Percentiles rank a stretch among this genome's conserved stretches.
Evolutionary conservation across 2,888 invertebrate species (phyloP).

Genomic region (Punctoribates punctum): DNA sequence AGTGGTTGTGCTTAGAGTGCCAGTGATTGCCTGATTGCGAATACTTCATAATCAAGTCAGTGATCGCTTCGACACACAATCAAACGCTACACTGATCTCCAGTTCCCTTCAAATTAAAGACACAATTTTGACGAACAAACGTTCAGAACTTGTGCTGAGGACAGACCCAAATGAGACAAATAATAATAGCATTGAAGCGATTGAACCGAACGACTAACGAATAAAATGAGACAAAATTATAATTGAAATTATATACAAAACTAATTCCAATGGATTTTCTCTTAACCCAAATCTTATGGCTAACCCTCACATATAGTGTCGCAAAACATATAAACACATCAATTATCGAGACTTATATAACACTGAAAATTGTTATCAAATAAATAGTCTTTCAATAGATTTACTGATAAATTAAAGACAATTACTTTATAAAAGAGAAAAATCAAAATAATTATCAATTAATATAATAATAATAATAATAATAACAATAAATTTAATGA

Average conservation of each 20-base stretch:
- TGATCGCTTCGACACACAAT: slow-evolving; percentile 31
- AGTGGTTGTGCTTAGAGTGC: background rate
- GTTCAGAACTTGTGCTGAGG: background rate
- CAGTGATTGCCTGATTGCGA: slow-evolving; percentile 34
- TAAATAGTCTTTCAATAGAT: background rate
- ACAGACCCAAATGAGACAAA: background rate
- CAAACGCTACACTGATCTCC: slow-evolving; percentile 36
- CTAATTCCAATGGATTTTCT: too few species aligned
- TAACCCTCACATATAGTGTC: too few species aligned
- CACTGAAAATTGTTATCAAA: too few species aligned
- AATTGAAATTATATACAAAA: too few species aligned
- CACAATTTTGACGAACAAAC: slow-evolving; percentile 1
- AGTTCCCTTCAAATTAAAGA: slow-evolving; percentile 26
- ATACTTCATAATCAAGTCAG: slow-evolving; percentile 35
- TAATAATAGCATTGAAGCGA: background rate
- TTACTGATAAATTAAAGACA: background rate
- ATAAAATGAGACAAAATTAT: too few species aligned
- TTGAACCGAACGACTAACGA: background rate
- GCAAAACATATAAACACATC: too few species aligned
- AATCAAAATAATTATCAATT: background rate
- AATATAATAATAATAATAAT: background rate
- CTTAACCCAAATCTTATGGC: too few species aligned
- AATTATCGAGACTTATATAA: too few species aligned
- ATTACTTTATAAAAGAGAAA: background rate
- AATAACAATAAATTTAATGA: slow-evolving; percentile 21